These are phyloP conservation scores for Peromyscus attwateri DNA, from an alignment of 2,797 vertebrate genomes.

Conservation along the genomic window DNA sequence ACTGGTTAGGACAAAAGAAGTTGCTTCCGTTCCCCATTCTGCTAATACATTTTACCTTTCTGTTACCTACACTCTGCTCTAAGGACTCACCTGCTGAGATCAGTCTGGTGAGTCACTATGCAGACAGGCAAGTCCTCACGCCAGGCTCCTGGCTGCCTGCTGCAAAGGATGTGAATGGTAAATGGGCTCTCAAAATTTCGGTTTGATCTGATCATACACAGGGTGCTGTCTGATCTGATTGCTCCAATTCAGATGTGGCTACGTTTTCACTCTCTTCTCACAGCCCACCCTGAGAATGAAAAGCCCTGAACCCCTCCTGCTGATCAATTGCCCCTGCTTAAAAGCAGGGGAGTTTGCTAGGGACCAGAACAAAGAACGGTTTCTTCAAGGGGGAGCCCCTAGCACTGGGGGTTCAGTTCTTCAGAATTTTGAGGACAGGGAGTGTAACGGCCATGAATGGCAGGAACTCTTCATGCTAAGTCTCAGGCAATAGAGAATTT, in stretches of 20 bases:
- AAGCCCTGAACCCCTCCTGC: neutral
- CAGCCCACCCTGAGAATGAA: neutral
- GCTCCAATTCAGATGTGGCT: neutral
- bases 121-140: conserved; percentile 1
- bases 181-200: conserved; percentile 15
- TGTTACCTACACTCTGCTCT: neutral
- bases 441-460: fast-evolving
- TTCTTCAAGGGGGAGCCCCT: neutral
- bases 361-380: neutral
- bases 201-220: conserved; percentile 64
- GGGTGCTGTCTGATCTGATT: conserved; percentile 44
- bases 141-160: neutral
- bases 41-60: neutral
- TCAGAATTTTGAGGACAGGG: neutral
- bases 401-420: neutral
- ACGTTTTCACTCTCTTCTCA: conserved; percentile 30
- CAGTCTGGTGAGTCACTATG: conserved; percentile 10
- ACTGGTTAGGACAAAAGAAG: neutral
- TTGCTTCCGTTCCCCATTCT: conserved; percentile 30
- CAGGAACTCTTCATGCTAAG: neutral
- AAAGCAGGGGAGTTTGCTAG: neutral
- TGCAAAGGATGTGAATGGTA: neutral
- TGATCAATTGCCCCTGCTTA: neutral
- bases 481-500: neutral
- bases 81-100: conserved; percentile 59